A percentile compares a stretch with the other conserved stretches of the same genome.
Conservation (phyloP, 2,797 vertebrate genomes). For the Avahi laniger region DNA sequence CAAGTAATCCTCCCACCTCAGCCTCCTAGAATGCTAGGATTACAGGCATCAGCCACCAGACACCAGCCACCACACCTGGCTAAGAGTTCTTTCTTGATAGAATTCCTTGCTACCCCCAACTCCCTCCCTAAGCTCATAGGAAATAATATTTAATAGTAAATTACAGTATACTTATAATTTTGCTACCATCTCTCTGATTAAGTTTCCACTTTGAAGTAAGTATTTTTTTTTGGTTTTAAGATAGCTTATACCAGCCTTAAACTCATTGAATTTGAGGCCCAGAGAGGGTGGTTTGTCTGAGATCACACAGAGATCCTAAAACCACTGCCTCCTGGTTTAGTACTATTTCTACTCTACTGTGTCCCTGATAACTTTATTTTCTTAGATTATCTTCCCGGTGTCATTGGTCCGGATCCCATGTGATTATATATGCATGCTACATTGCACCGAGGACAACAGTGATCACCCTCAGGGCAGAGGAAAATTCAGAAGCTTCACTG, state of each 20-base stretch:
- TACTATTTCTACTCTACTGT: neutral
- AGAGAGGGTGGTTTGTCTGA: neutral
- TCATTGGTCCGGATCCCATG: neutral
- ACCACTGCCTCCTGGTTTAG: neutral
- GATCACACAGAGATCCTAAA: neutral
- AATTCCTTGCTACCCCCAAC: neutral
- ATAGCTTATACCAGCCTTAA: neutral
- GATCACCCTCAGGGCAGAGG: neutral
- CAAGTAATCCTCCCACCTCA: too few species aligned
- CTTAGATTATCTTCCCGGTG: neutral
- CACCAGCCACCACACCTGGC: too few species aligned
- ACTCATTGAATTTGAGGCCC: neutral
- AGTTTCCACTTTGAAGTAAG: slow-evolving; percentile 28
- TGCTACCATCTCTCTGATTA: neutral
- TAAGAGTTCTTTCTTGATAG: slow-evolving; percentile 2
- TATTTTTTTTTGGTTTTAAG: neutral
- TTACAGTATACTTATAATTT: neutral
- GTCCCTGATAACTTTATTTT: neutral
- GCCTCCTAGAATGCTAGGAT: too few species aligned
- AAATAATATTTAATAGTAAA: slow-evolving; percentile 20
- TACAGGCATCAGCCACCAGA: too few species aligned
- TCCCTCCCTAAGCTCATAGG: neutral
- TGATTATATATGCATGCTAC: neutral
- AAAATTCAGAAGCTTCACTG: neutral
- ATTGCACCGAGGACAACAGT: neutral